Base-by-base conservation (phyloP, 2,113 vertebrate species). In the Neogale vison region DNA sequence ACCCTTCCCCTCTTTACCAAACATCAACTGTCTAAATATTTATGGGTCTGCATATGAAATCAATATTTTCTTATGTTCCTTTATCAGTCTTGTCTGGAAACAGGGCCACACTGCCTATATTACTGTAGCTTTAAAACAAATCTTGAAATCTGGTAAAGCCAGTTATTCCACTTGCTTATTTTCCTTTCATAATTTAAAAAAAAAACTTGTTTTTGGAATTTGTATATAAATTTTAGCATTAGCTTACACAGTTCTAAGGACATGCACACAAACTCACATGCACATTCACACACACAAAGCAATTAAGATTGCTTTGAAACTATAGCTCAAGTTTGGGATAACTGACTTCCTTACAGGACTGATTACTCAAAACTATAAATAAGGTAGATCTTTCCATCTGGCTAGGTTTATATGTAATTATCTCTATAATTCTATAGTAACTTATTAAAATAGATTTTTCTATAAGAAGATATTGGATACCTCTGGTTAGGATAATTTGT, bases 211-310 rank as follows among this genome's bases (percentile, higher is more conserved):
- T 55, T 79, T 88, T 59, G 3, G 13, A 67, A 90, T 81, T 90
- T 87, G 57, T 79, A 61, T 39, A 13, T 93, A 31, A 91, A 59
- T 94, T 92, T 95, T 88, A 42, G 45, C 13, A 86, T 61, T 85
- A 50, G 8, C 24, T 85, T 82, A 84, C 42, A 18, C 14, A 92
- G 29, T 67, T 84, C n/a, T 83, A 20, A 5, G 86, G 26, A 72
- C 29, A 85, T 29, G 10, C 8, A 55, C 3, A 52, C 15, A 90
- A 50, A 93, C 34, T 59, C 6, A 77, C 14, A 88, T 13, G 21
- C 1, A n/a, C 9, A 61, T 42, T 45, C 26, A 86, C 47, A 85
- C 6, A 23, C 12, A 45, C 11, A 71, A 12, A 63, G 24, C 52
- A 72, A 39, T 81, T 50, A 86, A 17, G 15, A 42, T 29, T 89